Evolutionary conservation across 2,113 vertebrate genomes (phyloP).

Genomic region (Elaphurus davidianus): DNA sequence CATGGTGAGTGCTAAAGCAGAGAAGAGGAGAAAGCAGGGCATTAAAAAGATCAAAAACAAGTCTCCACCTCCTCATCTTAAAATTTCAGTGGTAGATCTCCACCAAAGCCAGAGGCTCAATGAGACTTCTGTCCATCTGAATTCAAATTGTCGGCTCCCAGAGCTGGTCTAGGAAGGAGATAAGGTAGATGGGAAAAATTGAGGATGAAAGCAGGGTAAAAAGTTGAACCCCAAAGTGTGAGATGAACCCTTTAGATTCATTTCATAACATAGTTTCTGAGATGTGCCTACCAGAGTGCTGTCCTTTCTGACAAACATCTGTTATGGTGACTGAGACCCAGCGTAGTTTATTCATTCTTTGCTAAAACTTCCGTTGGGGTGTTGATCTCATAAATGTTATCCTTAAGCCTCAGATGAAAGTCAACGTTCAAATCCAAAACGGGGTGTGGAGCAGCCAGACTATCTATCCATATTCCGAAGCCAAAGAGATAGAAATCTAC

Average conservation of each 20-base stretch:
- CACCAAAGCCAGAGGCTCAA: neutral
- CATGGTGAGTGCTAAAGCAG: neutral
- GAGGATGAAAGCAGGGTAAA: neutral
- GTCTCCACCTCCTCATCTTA: neutral
- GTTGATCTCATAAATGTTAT: conserved; percentile 49
- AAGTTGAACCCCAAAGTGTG: neutral
- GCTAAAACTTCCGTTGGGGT: conserved; percentile 9
- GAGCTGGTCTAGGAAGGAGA: neutral
- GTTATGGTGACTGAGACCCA: neutral
- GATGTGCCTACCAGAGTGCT: neutral
- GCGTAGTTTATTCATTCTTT: neutral
- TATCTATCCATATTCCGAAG: conserved; percentile 13
- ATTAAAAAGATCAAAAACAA: conserved; percentile 40
- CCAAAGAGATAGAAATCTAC: conserved; percentile 42
- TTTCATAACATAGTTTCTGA: neutral
- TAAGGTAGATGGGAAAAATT: neutral
- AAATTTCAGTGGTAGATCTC: neutral
- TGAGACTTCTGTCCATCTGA: conserved; percentile 3
- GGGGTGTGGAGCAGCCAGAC: neutral
- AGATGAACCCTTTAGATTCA: neutral
- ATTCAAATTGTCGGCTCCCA: neutral
- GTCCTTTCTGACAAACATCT: conserved; percentile 25
- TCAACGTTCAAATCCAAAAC: conserved; percentile 30
- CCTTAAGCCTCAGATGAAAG: conserved; percentile 46
- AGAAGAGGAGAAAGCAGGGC: conserved; percentile 26